Conservation (phyloP, 2,888 invertebrate species). For the Danaus chrysippus region DNA sequence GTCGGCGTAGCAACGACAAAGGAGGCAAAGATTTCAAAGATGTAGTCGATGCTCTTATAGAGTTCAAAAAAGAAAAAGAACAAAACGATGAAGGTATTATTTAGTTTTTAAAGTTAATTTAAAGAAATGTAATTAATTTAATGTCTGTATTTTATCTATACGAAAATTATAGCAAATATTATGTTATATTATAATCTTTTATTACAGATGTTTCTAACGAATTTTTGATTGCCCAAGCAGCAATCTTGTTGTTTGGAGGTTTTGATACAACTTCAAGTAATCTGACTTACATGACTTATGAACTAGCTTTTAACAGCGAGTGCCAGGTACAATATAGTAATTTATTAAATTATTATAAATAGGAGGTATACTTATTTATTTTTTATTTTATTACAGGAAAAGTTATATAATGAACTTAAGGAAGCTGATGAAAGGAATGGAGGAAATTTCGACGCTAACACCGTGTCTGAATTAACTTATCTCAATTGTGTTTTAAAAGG, state of each 20-base stretch:
- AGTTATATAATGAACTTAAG: slow-evolving; percentile 42
- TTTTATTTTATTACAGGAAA: slow-evolving; percentile 37
- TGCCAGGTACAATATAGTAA: slow-evolving; percentile 45
- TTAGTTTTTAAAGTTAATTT: background rate
- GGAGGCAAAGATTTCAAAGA: slow-evolving; percentile 21
- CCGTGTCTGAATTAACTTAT: slow-evolving; percentile 38
- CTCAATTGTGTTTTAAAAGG: slow-evolving; percentile 48
- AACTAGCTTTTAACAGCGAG: slow-evolving; percentile 46
- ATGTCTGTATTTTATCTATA: background rate
- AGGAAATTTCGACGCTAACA: slow-evolving; percentile 34
- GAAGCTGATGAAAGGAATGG: slow-evolving; percentile 39
- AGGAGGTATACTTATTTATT: background rate
- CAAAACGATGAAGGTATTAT: slow-evolving; percentile 25
- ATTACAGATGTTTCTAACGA: slow-evolving; percentile 47
- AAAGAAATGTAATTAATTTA: background rate
- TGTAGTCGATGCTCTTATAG: slow-evolving; percentile 32
- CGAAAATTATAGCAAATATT: background rate
- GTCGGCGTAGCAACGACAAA: slow-evolving; percentile 39
- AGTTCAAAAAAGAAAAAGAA: slow-evolving; percentile 30
- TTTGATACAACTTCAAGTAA: slow-evolving; percentile 51
- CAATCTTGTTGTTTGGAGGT: slow-evolving; percentile 55
- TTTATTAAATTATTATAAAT: background rate
- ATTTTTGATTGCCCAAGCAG: slow-evolving; percentile 53
- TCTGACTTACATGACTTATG: slow-evolving; percentile 41
- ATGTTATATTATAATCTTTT: background rate